Evolutionary conservation across 2,797 vertebrate species (phyloP).

Genomic region (Lacerta viridis): DNA sequence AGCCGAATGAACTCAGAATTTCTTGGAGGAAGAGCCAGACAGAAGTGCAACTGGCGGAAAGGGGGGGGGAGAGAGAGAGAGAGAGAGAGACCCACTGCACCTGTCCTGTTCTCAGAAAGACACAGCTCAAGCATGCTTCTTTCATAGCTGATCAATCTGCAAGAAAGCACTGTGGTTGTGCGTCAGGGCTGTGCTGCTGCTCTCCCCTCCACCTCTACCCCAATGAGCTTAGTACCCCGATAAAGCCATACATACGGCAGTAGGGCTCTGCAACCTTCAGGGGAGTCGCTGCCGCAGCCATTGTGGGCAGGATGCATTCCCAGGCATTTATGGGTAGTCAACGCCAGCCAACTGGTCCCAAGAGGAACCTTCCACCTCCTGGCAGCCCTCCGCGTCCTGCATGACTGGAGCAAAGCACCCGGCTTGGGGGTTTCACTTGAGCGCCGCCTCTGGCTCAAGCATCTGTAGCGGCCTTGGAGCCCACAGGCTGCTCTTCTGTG

Average conservation of each 20-base stretch:
- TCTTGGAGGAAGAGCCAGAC: not conserved
- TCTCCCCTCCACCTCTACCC: not conserved
- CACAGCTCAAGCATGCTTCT: not conserved
- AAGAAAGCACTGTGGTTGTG: not conserved
- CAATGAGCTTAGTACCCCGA: not conserved
- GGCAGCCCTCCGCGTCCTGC: constrained; percentile 68
- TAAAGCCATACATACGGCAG: constrained; percentile 86
- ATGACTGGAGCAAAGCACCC: constrained; percentile 60
- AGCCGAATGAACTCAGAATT: not conserved
- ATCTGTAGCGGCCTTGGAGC: constrained; percentile 80
- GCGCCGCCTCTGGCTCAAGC: constrained; percentile 77
- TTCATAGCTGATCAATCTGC: not conserved
- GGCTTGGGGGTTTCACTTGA: constrained; percentile 52
- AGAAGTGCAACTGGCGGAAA: too few relatives aligned
- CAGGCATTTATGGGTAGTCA: constrained; percentile 11
- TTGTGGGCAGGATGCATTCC: constrained; percentile 29
- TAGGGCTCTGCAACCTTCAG: constrained; percentile 86
- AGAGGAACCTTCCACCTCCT: constrained; percentile 48
- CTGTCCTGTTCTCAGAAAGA: accelerated
- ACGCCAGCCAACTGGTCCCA: constrained; percentile 64
- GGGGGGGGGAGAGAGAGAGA: too few relatives aligned
- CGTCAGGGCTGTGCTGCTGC: not conserved
- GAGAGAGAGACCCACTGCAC: not conserved
- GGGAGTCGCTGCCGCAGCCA: constrained; percentile 69
- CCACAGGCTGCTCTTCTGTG: constrained; percentile 68